A percentile compares a stretch with the other conserved stretches of the same genome.
These are phyloP conservation scores for Mesorhabditis belari DNA, from an alignment of 2,888 invertebrate species.

Conservation along the genomic window DNA sequence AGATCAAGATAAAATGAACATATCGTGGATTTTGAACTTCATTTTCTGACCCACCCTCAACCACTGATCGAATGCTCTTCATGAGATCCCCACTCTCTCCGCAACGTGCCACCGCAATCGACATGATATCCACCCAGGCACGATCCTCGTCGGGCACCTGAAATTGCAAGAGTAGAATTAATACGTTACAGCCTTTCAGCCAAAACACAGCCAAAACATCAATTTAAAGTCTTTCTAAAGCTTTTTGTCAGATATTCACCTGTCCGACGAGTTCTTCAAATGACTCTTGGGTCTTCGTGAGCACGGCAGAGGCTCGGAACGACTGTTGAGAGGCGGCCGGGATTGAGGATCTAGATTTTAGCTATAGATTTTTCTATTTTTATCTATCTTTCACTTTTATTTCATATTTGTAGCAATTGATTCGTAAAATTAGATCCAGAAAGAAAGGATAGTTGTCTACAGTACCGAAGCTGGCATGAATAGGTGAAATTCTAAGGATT, in stretches of 20 bases:
- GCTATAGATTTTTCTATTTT: background rate
- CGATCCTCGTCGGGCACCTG: background rate
- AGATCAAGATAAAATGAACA: too few relatives aligned
- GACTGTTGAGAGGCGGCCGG: background rate
- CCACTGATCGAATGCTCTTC: background rate
- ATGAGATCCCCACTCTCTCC: background rate
- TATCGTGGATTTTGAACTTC: too few relatives aligned
- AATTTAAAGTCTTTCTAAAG: slow-evolving; percentile 14
- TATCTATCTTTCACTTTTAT: too few relatives aligned
- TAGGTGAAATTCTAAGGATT: too few relatives aligned
- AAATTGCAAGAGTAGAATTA: too few relatives aligned
- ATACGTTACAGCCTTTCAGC: too few relatives aligned
- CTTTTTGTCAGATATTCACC: background rate
- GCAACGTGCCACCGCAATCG: slow-evolving; percentile 35
- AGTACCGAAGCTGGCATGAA: too few relatives aligned
- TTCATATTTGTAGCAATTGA: too few relatives aligned
- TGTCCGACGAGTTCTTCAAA: background rate
- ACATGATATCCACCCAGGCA: slow-evolving; percentile 42
- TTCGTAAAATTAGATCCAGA: too few relatives aligned
- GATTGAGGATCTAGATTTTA: background rate
- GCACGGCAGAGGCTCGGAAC: background rate
- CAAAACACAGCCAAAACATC: slow-evolving; percentile 45
- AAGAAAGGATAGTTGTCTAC: too few relatives aligned
- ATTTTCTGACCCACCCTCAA: background rate
- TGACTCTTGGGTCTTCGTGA: background rate